Evolutionary conservation across 2,113 vertebrate genomes (phyloP).

Genomic region (Brevimyrus niger): DNA sequence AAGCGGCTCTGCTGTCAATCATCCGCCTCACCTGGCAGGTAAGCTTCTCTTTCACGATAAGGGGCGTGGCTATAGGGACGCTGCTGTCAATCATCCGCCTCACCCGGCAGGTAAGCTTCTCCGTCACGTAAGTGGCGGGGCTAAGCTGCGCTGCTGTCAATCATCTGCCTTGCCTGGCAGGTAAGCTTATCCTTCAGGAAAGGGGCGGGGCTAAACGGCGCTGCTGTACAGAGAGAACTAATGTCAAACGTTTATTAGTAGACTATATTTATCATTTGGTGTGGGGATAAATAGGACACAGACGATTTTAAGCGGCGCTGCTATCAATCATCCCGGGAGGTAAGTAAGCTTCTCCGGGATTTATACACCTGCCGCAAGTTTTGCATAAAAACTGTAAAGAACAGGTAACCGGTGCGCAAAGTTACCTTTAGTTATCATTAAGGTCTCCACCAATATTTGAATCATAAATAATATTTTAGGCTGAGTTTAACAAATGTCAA

Average conservation of each 20-base stretch:
- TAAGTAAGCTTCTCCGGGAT: neutral
- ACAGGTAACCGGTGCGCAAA: neutral
- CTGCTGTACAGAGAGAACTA: neutral
- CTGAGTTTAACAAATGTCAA: neutral
- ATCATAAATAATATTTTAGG: neutral
- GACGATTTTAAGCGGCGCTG: neutral
- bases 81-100: neutral
- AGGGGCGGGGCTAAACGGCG: neutral
- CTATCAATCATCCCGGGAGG: neutral
- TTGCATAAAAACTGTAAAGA: neutral
- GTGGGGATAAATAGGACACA: constrained; percentile 12
- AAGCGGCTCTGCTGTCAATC: neutral
- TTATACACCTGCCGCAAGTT: neutral
- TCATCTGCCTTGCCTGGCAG: neutral
- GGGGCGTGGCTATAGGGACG: neutral
- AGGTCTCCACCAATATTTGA: neutral
- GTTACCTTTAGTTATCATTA: neutral
- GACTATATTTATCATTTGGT: neutral
- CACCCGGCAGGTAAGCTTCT: neutral
- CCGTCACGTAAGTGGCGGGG: neutral
- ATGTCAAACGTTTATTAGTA: neutral
- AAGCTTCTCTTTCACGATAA: neutral
- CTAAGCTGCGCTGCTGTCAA: neutral
- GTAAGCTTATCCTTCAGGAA: neutral
- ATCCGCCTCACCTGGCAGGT: neutral